Percentiles rank a stretch among this genome's conserved stretches.
phyloP scores from a whole-genome alignment of 2,113 vertebrate genomes.

The Pagrus major region DNA sequence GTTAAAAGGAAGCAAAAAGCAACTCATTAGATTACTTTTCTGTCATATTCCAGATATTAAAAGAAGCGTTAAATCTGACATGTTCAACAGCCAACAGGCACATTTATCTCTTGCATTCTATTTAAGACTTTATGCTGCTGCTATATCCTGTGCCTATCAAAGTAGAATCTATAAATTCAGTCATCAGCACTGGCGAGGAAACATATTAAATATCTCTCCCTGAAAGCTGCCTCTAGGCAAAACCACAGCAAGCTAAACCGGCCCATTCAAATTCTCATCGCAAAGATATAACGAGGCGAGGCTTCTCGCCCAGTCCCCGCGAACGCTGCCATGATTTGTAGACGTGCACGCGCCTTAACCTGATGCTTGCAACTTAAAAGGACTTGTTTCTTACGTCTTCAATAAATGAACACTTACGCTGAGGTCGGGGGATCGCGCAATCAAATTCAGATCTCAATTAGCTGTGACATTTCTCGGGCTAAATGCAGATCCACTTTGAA shows the following conservation, averaged over 20 bases:
- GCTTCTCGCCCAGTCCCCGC: slow-evolving; percentile 42
- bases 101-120: slow-evolving; percentile 15
- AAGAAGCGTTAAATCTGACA: neutral
- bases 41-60: neutral
- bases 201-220: slow-evolving; percentile 72
- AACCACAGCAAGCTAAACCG: slow-evolving; percentile 70
- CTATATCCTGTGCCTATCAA: slow-evolving; percentile 35
- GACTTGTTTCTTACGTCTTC: slow-evolving; percentile 50
- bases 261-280: slow-evolving; percentile 69
- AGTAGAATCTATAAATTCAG: slow-evolving; percentile 62
- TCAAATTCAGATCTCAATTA: slow-evolving; percentile 77
- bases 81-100: slow-evolving; percentile 16
- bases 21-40: neutral
- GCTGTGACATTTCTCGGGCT: slow-evolving; percentile 57
- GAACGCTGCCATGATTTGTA: slow-evolving; percentile 61
- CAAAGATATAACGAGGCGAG: slow-evolving; percentile 67
- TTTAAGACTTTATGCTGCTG: slow-evolving; percentile 18
- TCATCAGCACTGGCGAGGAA: slow-evolving; percentile 66
- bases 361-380: slow-evolving; percentile 30
- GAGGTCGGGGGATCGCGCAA: slow-evolving; percentile 64
- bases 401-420: slow-evolving; percentile 66
- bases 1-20: slow-evolving; percentile 15
- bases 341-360: slow-evolving; percentile 44
- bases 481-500: slow-evolving; percentile 46
- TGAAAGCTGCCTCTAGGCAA: slow-evolving; percentile 75